A percentile compares a stretch with the other conserved stretches of the same genome.
Evolutionary conservation across 1,140 invertebrate genomes (phyloP).

Genomic region (Maconellicoccus hirsutus): DNA sequence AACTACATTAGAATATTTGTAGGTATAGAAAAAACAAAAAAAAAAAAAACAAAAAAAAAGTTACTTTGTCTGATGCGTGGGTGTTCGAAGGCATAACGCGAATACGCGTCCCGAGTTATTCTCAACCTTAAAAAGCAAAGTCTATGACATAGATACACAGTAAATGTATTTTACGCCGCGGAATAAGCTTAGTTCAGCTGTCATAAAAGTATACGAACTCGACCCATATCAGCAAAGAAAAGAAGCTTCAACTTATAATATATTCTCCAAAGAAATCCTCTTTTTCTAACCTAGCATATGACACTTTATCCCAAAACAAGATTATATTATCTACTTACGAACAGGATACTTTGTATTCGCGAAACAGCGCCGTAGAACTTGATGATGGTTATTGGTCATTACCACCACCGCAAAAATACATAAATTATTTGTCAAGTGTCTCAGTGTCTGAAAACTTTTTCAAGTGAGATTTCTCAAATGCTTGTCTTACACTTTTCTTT

Average conservation of each 20-base stretch:
- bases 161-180: constrained; percentile 3
- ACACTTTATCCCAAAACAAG: background rate
- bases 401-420: background rate
- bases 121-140: constrained; percentile 1
- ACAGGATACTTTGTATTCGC: constrained; percentile 2
- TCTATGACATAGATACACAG: background rate
- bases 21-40: no score
- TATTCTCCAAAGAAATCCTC: background rate
- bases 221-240: background rate
- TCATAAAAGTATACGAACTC: constrained; percentile 5
- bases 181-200: constrained; percentile 4
- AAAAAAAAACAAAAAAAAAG: no score
- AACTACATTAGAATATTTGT: no score
- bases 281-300: background rate
- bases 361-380: background rate
- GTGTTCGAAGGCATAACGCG: background rate
- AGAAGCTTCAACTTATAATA: constrained; percentile 1
- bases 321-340: background rate
- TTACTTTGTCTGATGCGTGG: no score
- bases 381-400: background rate
- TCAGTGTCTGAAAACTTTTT: no score
- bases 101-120: background rate
- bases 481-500: no score
- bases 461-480: no score
- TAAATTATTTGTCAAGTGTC: background rate